phyloP scores from a whole-genome alignment of 2,113 vertebrate genomes.

The Pogona vitticeps region DNA sequence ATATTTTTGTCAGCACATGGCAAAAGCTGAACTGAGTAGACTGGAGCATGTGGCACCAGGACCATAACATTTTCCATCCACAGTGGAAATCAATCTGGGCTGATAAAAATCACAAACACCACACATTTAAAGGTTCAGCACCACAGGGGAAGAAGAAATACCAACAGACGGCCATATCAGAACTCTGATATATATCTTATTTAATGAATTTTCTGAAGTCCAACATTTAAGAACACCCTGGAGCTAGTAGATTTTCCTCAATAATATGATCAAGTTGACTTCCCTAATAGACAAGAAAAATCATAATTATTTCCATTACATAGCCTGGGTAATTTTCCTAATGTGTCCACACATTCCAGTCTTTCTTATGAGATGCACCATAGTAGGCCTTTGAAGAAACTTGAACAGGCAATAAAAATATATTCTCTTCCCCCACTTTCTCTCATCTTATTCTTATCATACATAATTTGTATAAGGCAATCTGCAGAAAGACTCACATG shows the following conservation, averaged over 20 bases:
- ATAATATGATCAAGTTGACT: neutral
- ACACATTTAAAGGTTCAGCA: neutral
- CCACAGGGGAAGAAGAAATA: neutral
- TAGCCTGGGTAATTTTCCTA: neutral
- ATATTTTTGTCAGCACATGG: neutral
- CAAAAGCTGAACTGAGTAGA: neutral
- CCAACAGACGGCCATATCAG: neutral
- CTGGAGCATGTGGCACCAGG: neutral
- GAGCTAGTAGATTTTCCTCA: neutral
- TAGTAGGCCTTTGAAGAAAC: neutral
- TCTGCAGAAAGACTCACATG: neutral
- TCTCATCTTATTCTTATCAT: neutral
- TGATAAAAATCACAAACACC: neutral
- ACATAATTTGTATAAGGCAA: neutral
- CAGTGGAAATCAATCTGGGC: neutral
- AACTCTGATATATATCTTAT: neutral
- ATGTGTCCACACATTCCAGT: rapidly evolving
- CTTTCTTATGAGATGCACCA: neutral
- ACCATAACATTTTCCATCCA: neutral
- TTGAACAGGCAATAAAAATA: neutral
- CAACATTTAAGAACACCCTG: neutral
- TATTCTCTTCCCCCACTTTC: no score
- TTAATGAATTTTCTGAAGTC: neutral
- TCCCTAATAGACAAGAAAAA: neutral
- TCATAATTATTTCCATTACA: neutral